Evolutionary conservation across 2,888 invertebrate genomes (phyloP).

Genomic region (Taenaris catops): DNA sequence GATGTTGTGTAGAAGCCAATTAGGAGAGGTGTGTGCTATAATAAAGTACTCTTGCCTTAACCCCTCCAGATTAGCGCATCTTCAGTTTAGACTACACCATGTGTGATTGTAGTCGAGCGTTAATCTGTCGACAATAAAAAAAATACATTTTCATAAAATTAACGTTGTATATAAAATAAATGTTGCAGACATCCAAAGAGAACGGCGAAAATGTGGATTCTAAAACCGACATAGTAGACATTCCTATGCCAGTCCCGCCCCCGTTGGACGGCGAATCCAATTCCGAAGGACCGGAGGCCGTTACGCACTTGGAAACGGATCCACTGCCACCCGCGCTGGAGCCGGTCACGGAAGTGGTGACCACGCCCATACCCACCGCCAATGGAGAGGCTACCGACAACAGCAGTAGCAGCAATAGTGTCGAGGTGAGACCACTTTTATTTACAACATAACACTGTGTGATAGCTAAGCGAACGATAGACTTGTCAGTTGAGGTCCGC

Average conservation of each 20-base stretch:
- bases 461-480: too few relatives aligned
- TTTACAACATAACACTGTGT: too few relatives aligned
- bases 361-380: constrained; percentile 21
- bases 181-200: constrained; percentile 52
- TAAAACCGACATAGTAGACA: constrained; percentile 80
- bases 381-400: constrained; percentile 27
- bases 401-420: constrained; percentile 24
- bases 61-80: too few relatives aligned
- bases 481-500: too few relatives aligned
- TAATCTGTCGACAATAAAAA: neutral
- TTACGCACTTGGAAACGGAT: constrained; percentile 40
- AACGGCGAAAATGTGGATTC: constrained; percentile 48
- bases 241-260: constrained; percentile 83
- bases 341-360: constrained; percentile 11
- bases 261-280: constrained; percentile 29
- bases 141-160: too few relatives aligned
- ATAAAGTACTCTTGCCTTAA: too few relatives aligned
- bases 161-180: too few relatives aligned
- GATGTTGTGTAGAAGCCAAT: too few relatives aligned
- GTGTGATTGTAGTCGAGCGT: too few relatives aligned
- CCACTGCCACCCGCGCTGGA: constrained; percentile 26
- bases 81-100: too few relatives aligned
- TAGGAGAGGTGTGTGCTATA: too few relatives aligned
- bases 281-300: neutral
- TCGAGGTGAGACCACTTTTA: constrained; percentile 23